Evolutionary conservation across 2,797 vertebrate species (phyloP).

Genomic region (Rhinogobio ventralis): DNA sequence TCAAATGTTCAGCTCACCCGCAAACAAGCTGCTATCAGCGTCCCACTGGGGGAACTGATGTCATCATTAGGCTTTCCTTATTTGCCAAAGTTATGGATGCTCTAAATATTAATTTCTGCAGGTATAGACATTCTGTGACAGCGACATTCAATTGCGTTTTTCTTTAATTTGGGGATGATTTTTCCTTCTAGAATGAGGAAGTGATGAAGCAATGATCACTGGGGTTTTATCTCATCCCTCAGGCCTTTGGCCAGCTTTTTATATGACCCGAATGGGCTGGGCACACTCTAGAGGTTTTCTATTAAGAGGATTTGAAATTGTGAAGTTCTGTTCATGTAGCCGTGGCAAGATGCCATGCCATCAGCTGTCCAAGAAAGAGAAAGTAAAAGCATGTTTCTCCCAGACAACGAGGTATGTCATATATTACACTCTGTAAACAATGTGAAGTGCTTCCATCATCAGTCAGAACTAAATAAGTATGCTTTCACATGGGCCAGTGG

Average conservation of each 20-base stretch:
- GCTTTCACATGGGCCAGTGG: neutral
- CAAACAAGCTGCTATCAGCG: constrained; percentile 34
- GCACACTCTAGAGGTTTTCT: constrained; percentile 43
- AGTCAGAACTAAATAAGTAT: constrained; percentile 3
- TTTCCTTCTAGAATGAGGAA: constrained; percentile 9
- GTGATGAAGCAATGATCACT: constrained; percentile 30
- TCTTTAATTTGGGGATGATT: constrained; percentile 2
- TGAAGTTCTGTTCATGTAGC: constrained; percentile 41
- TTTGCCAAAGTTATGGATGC: constrained; percentile 9
- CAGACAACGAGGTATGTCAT: neutral
- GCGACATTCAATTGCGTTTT: constrained; percentile 9
- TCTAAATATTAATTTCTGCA: neutral
- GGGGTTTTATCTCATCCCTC: constrained; percentile 27
- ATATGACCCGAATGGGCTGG: neutral
- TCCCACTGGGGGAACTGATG: constrained; percentile 42
- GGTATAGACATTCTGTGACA: constrained; percentile 5
- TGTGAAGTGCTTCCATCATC: neutral
- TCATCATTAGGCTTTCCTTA: constrained; percentile 44
- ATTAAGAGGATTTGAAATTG: constrained; percentile 47
- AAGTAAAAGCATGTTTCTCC: constrained; percentile 33
- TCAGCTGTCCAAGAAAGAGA: constrained; percentile 39
- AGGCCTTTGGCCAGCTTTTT: constrained; percentile 17
- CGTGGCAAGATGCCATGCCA: constrained; percentile 40
- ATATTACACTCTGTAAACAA: neutral
- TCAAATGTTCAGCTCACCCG: constrained; percentile 29